Conservation (phyloP, 2,797 vertebrate genomes). For the Tolypeutes matacus region DNA sequence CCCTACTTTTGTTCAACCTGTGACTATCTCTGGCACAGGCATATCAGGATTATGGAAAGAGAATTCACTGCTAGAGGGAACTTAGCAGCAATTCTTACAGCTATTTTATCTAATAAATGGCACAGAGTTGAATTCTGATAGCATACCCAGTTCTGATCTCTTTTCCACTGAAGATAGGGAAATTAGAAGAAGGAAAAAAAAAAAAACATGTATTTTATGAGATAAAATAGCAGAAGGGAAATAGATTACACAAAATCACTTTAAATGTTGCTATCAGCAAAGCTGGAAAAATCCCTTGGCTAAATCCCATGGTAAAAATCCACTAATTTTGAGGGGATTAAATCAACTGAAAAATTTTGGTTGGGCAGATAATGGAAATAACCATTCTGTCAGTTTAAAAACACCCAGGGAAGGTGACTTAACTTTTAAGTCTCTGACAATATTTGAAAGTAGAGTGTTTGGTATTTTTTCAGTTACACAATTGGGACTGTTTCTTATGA, state of each 20-base stretch:
- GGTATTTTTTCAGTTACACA: conserved; percentile 66
- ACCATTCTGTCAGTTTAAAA: conserved; percentile 67
- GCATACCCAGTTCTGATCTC: conserved; percentile 65
- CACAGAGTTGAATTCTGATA: conserved; percentile 56
- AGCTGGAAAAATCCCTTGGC: conserved; percentile 67
- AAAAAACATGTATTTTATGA: conserved; percentile 66
- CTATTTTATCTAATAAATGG: conserved; percentile 51
- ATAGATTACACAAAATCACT: conserved; percentile 78
- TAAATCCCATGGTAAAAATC: conserved; percentile 74
- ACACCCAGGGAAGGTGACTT: conserved; percentile 68
- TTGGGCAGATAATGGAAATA: conserved; percentile 65
- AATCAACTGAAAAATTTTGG: conserved; percentile 72
- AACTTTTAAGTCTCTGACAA: conserved; percentile 72
- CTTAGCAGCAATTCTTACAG: conserved; percentile 41
- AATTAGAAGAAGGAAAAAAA: conserved; percentile 36
- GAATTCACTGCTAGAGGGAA: conserved; percentile 48
- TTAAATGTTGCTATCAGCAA: conserved; percentile 72
- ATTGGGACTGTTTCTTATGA: conserved; percentile 65
- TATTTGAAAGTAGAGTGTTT: conserved; percentile 67
- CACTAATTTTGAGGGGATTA: conserved; percentile 81
- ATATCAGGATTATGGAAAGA: conserved; percentile 46
- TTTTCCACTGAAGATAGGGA: conserved; percentile 62
- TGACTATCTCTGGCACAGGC: neutral
- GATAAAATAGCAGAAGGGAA: conserved; percentile 78
- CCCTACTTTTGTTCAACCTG: neutral